Evolutionary conservation across 1,140 invertebrate species (phyloP).

Genomic region (Scaptodrosophila lebanonensis): DNA sequence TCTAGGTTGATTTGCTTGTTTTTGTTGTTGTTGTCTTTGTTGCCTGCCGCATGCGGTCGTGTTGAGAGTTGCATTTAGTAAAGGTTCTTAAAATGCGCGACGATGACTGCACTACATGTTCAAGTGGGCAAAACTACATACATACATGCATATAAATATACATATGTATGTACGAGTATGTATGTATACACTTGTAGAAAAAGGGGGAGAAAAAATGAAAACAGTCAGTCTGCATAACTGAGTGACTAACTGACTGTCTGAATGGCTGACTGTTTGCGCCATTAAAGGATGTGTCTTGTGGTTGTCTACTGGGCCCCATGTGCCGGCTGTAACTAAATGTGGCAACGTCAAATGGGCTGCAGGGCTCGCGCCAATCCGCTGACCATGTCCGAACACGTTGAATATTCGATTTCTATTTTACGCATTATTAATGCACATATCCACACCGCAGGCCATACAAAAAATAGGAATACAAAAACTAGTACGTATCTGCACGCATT

Average conservation of each 20-base stretch:
- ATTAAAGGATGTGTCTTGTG: slow-evolving; percentile 65
- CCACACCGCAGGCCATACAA: slow-evolving; percentile 2
- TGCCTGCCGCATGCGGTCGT: slow-evolving; percentile 39
- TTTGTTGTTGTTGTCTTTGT: slow-evolving; percentile 39
- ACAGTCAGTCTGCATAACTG: slow-evolving; percentile 15
- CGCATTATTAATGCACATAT: slow-evolving; percentile 60
- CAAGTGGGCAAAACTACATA: slow-evolving; percentile 47
- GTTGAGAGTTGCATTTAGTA: slow-evolving; percentile 70
- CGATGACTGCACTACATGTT: slow-evolving; percentile 66
- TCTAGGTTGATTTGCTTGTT: too few species aligned
- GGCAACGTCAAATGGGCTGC: slow-evolving; percentile 32
- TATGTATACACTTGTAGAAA: neutral
- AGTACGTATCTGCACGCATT: slow-evolving; percentile 54
- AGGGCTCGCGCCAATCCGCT: slow-evolving; percentile 29
- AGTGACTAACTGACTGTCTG: slow-evolving; percentile 36
- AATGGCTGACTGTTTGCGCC: slow-evolving; percentile 40
- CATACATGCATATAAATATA: too few species aligned
- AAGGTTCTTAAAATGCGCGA: slow-evolving; percentile 55
- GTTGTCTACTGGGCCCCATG: slow-evolving; percentile 13
- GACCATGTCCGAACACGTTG: slow-evolving; percentile 27
- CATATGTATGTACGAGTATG: too few species aligned
- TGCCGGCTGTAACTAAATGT: slow-evolving; percentile 38
- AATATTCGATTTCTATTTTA: slow-evolving; percentile 68
- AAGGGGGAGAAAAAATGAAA: slow-evolving; percentile 10
- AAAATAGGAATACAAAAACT: too few species aligned